phyloP scores from a whole-genome alignment of 2,113 vertebrate species.

The Nothoprocta pentlandii region DNA sequence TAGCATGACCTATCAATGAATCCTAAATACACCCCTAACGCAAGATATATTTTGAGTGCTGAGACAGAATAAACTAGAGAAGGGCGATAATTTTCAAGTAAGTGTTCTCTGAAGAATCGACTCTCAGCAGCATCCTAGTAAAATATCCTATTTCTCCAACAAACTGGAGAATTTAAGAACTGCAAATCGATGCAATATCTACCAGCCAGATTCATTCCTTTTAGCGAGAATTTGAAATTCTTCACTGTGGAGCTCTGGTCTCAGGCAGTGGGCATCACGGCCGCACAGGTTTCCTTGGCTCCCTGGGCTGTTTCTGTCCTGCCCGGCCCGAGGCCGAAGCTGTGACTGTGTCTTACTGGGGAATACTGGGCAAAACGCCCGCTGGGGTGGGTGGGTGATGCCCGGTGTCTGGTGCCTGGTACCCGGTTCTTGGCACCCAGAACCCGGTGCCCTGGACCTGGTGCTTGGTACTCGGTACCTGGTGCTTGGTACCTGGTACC shows the following conservation, averaged over 20 bases:
- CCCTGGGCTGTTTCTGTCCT: neutral
- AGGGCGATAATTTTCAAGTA: neutral
- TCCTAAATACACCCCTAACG: neutral
- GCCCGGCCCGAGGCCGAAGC: neutral
- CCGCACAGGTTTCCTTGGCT: accelerated
- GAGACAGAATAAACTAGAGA: neutral
- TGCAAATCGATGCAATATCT: neutral
- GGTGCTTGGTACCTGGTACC: neutral
- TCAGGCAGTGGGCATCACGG: accelerated
- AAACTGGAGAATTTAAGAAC: neutral
- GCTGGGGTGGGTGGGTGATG: neutral
- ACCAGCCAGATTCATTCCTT: neutral
- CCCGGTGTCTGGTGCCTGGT: neutral
- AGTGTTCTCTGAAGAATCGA: neutral
- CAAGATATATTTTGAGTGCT: neutral
- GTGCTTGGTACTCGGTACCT: too few relatives aligned
- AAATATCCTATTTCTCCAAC: neutral
- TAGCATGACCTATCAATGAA: neutral
- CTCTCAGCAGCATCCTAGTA: neutral
- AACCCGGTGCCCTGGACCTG: too few relatives aligned
- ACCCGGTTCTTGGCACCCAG: too few relatives aligned
- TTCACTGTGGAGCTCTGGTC: neutral
- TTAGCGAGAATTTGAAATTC: neutral
- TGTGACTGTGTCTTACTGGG: accelerated
- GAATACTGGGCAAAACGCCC: accelerated